Conservation (phyloP, 2,113 vertebrate genomes). For the Mesoclemmys tuberculata region DNA sequence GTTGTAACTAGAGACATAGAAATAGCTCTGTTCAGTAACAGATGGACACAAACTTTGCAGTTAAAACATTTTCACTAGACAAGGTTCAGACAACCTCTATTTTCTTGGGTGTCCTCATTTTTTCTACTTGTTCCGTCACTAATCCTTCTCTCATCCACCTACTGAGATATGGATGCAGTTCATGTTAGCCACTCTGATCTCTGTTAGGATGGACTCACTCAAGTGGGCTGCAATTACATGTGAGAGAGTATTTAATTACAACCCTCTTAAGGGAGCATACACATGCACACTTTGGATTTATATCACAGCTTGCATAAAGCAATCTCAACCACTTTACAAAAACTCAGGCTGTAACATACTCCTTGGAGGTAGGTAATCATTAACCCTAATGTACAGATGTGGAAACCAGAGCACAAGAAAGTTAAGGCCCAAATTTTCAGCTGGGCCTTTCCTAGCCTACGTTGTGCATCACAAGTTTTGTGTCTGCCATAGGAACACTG, state of each 20-base stretch:
- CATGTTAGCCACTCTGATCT: not conserved
- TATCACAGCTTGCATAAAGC: constrained; percentile 36
- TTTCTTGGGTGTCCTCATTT: not conserved
- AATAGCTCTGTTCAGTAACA: not conserved
- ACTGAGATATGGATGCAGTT: not conserved
- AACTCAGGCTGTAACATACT: constrained; percentile 29
- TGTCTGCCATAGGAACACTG: constrained; percentile 6
- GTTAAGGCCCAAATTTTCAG: constrained; percentile 28
- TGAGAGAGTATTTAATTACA: constrained; percentile 33
- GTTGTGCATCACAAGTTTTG: constrained; percentile 3
- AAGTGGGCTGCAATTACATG: not conserved
- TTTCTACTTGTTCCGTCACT: not conserved
- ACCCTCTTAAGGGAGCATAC: not conserved
- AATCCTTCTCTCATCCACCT: not conserved
- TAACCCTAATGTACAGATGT: not conserved
- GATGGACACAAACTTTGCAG: not conserved
- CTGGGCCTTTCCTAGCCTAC: constrained; percentile 21
- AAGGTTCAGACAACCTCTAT: not conserved
- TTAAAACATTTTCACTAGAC: not conserved
- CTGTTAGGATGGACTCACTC: constrained; percentile 21
- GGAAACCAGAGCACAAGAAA: not conserved
- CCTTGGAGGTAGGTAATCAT: constrained; percentile 42
- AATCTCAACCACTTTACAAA: constrained; percentile 62
- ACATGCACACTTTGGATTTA: not conserved
- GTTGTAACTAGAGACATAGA: not conserved